Evolutionary conservation across 2,113 vertebrate species (phyloP), one percentile per base, ranked within the genome.

Genomic region (Neogobius melanostomus): DNA sequence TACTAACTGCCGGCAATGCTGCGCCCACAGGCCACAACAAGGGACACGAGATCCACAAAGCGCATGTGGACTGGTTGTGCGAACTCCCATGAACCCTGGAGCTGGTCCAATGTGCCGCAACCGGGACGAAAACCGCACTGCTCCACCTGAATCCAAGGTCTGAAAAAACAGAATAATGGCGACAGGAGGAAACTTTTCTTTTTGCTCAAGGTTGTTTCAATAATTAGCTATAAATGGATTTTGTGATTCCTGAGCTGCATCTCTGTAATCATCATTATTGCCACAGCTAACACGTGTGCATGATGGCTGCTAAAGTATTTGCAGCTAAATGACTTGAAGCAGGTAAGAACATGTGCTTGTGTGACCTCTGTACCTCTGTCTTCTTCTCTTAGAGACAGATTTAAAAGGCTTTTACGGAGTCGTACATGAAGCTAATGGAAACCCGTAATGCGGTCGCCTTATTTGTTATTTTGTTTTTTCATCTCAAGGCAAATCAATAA

Each of bases 241-340:
- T 79, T 83, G 78, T 8, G 69, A 82, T 89, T 89, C 80, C 67
- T 51, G 61, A 64, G 46, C 66, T 82, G 62, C 69, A 1, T 73
- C 73, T 88, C 44, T 61, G 2, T 84, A 72, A 86, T 87, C 87
- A 87, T 90, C 87, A 90, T 84, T 82, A 86, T 86, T 86, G 82
- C 88, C 89, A 87, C 66, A 64, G 68, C 74, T 75, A 69, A 80
- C 78, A 75, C 72, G 63, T 66, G 51, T 62, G 16, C 43, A 11
- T 89, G 89, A 89, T 88, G 70, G 80, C 86, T 86, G 28, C 21
- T 90, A 83, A 88, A 83, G 78, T 71, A 77, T 80, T 74, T 52
- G 69, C 72, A 82, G 79, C 74, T 88, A 72, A 86, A 80, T 64
- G 86, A 82, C 83, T 80, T 74, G 72, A 86, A 77, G 82, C 73